Base-by-base conservation (phyloP, 2,888 invertebrate genomes). In the Dendrolimus houi region DNA sequence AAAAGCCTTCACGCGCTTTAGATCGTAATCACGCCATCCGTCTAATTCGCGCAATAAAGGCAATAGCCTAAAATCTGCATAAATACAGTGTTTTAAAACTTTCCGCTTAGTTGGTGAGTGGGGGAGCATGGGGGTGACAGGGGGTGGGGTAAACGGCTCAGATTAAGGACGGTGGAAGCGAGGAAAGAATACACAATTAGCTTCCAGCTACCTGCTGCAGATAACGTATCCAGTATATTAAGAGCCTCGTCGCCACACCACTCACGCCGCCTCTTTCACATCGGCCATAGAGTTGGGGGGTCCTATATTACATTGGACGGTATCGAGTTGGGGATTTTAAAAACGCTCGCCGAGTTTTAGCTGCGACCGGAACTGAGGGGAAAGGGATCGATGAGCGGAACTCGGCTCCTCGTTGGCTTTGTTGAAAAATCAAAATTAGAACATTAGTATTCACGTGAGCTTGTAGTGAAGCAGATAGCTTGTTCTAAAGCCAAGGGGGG, bases 171-270 rank as follows among this genome's bases (percentile, higher is more conserved):
- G 82, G 78, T 76, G 74, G 76, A 79, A 82, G 84, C 89, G 87
- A 87, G 88, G 85, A 89, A 90, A 89, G 90, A 90, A 90, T 90
- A 90, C 90, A 87, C 86, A 90, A 90, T 90, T 90, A 90, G 90
- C 82, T 86, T 75, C 78, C 78, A 77, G 78, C 87, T 89, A 90
- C 89, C 89, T 89, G 89, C 85, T 84, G 80, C 74, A 83, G 81
- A 85, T 83, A 83, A 82, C 79, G 79, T 78, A 82, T 76, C 88
- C 87, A 87, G 77, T 70, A 64, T 75, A 77, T 65, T 59, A 59
- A 71, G 81, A 77, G 60, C 82, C 66, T 59, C 64, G 71, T 69
- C 71, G 70, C 66, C 69, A 71, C 71, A 74, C 69, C 69, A 64
- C 64, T 59, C 41, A 17, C 63, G 58, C 62, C 60, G 57, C 54